A percentile compares a stretch with the other conserved stretches of the same genome.
These are phyloP conservation scores for Taenioides sp. DNA, from an alignment of 2,797 vertebrate genomes.

Conservation along the genomic window DNA sequence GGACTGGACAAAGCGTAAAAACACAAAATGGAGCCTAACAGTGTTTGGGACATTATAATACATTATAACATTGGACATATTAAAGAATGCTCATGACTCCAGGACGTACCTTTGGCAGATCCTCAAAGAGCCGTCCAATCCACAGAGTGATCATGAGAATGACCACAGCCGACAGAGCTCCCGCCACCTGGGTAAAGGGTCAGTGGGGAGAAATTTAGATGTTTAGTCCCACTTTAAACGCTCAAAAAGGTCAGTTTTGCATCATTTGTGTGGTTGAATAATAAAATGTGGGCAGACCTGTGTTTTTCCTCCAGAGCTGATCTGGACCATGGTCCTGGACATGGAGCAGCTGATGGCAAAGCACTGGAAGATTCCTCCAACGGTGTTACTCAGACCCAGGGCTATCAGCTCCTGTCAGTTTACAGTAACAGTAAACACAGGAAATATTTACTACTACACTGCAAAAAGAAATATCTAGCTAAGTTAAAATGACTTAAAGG, in stretches of 20 bases:
- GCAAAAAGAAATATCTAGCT: too few relatives aligned
- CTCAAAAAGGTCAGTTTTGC: too few relatives aligned
- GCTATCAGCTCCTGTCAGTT: conserved; percentile 89
- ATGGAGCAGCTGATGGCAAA: conserved; percentile 93
- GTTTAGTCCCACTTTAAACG: too few relatives aligned
- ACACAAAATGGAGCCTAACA: not conserved
- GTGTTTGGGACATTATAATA: not conserved
- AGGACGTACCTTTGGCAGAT: conserved; percentile 87
- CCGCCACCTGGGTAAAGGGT: conserved; percentile 79
- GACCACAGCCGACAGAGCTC: conserved; percentile 84
- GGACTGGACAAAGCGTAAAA: conserved; percentile 72
- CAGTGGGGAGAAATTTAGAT: not conserved
- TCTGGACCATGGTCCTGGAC: conserved; percentile 93
- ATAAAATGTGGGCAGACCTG: conserved; percentile 63
- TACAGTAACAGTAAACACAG: conserved; percentile 21
- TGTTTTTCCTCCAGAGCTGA: conserved; percentile 83
- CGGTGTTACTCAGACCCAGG: conserved; percentile 88
- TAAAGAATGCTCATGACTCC: not conserved
- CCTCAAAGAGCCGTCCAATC: conserved; percentile 87
- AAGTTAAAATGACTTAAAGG: too few relatives aligned
- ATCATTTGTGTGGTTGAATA: not conserved
- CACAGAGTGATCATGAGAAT: conserved; percentile 90
- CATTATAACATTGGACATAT: not conserved
- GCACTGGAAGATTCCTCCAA: conserved; percentile 92
- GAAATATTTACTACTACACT: not conserved